These are phyloP conservation scores for Cercopithecus mona DNA, from an alignment of 2,113 vertebrate genomes.

Conservation along the genomic window DNA sequence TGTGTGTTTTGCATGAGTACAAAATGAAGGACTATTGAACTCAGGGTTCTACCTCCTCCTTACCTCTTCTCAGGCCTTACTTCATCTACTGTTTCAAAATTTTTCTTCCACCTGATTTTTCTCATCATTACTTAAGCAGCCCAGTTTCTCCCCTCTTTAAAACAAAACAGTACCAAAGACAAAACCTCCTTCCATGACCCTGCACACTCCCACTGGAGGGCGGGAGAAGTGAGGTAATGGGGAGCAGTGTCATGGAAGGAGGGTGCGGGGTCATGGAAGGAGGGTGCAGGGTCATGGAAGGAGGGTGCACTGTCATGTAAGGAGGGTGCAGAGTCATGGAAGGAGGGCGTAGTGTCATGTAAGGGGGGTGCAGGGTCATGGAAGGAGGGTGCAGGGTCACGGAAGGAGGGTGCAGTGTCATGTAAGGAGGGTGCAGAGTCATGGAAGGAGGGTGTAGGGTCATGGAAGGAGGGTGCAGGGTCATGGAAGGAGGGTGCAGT, in stretches of 20 bases:
- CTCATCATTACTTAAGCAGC: background rate
- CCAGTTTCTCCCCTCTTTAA: background rate
- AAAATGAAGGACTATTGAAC: background rate
- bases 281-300: background rate
- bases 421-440: background rate
- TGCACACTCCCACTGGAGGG: background rate
- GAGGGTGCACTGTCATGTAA: background rate
- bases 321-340: rapidly evolving
- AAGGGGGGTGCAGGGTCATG: rapidly evolving
- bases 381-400: background rate
- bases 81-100: background rate
- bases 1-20: background rate
- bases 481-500: background rate
- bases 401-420: background rate
- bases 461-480: background rate
- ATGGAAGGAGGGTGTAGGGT: background rate
- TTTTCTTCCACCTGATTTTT: background rate
- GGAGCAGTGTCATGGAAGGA: background rate
- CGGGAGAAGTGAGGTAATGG: background rate
- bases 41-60: background rate
- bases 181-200: background rate
- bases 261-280: background rate
- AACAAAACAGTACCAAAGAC: background rate
- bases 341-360: rapidly evolving
- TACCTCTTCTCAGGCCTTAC: background rate